These are phyloP conservation scores for Mechanitis mazaeus DNA, from an alignment of 2,888 invertebrate genomes.

Conservation along the genomic window DNA sequence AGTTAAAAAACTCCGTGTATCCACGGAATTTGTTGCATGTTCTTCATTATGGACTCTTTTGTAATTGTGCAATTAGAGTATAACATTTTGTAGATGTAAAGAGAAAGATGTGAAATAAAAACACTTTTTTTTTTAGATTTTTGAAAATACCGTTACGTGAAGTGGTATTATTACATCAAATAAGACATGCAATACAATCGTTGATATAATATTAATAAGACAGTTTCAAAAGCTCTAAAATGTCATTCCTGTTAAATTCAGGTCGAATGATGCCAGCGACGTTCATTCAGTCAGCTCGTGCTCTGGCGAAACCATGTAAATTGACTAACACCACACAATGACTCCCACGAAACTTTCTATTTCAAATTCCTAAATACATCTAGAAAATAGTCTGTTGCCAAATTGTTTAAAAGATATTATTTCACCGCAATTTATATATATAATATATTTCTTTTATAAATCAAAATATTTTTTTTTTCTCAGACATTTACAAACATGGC, in stretches of 20 bases:
- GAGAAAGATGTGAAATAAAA: too few relatives aligned
- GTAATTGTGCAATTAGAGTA: too few relatives aligned
- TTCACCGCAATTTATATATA: too few relatives aligned
- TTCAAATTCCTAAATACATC: constrained; percentile 15
- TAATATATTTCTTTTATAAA: too few relatives aligned
- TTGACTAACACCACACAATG: constrained; percentile 31
- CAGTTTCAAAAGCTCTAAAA: not conserved
- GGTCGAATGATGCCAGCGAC: constrained; percentile 14
- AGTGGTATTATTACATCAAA: not conserved
- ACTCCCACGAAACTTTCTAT: constrained; percentile 49
- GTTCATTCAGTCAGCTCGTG: constrained; percentile 15
- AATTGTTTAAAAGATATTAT: too few relatives aligned
- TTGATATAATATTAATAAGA: not conserved
- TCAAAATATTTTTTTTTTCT: too few relatives aligned
- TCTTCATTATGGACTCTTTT: too few relatives aligned
- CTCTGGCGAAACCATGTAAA: constrained; percentile 20
- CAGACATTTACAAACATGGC: too few relatives aligned
- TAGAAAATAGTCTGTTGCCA: too few relatives aligned
- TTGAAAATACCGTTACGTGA: not conserved
- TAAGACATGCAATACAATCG: constrained; percentile 1
- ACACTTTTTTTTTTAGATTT: not conserved
- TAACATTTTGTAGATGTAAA: too few relatives aligned
- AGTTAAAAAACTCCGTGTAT: too few relatives aligned
- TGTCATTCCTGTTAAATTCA: constrained; percentile 11
- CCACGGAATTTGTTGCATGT: too few relatives aligned